Conservation (phyloP, 2,113 vertebrate genomes). For the Antennarius striatus region DNA sequence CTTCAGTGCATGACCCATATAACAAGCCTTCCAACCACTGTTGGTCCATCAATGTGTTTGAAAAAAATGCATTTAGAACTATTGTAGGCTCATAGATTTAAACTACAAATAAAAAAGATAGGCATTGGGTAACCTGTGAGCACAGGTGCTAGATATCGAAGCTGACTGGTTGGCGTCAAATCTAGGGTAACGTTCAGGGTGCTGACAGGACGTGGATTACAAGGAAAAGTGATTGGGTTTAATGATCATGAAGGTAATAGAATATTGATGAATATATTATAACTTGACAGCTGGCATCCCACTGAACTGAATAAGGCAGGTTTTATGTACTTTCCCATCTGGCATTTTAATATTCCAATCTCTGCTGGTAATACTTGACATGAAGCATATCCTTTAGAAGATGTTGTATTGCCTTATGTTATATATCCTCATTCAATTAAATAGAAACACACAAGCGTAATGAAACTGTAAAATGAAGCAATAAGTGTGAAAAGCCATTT, state of each 20-base stretch:
- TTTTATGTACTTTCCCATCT: slow-evolving; percentile 32
- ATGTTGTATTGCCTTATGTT: slow-evolving; percentile 59
- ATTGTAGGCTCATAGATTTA: slow-evolving; percentile 44
- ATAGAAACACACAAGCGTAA: slow-evolving; percentile 34
- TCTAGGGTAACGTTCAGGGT: slow-evolving; percentile 30
- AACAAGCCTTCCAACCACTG: slow-evolving; percentile 36
- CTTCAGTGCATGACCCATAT: slow-evolving; percentile 61
- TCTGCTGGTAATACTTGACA: slow-evolving; percentile 47
- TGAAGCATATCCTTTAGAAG: slow-evolving; percentile 63
- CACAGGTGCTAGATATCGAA: slow-evolving; percentile 58
- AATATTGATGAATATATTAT: slow-evolving; percentile 40
- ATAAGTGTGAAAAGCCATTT: slow-evolving; percentile 61
- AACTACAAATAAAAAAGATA: slow-evolving; percentile 57
- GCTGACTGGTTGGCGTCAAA: slow-evolving; percentile 40
- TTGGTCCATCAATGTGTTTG: slow-evolving; percentile 33
- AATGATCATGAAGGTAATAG: slow-evolving; percentile 41
- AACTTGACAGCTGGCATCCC: slow-evolving; percentile 33
- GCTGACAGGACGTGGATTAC: slow-evolving; percentile 13
- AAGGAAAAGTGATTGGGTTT: slow-evolving; percentile 16
- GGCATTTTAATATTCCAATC: slow-evolving; percentile 29
- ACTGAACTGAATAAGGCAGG: slow-evolving; percentile 24
- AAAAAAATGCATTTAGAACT: slow-evolving; percentile 35
- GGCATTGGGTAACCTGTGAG: slow-evolving; percentile 72
- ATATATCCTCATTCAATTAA: slow-evolving; percentile 28
- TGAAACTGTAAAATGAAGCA: slow-evolving; percentile 67